A percentile compares a stretch with the other conserved stretches of the same genome.
These are phyloP conservation scores for Actinernus sp. DNA, from an alignment of 92 coral and sea anemone species.

Conservation along the genomic window DNA sequence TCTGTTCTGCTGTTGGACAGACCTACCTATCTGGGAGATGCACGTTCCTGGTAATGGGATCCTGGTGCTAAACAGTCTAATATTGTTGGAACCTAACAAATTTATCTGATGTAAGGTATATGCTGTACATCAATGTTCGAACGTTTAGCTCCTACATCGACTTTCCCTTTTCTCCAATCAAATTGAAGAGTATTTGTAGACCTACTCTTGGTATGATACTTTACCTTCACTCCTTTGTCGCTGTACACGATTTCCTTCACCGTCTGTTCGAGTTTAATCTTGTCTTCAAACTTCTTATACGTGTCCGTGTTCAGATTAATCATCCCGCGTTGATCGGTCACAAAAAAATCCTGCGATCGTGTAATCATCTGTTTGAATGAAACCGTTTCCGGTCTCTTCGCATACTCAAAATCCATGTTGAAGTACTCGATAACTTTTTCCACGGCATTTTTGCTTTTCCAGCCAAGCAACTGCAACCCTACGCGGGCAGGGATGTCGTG, in stretches of 20 bases:
- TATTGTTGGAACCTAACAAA: too few species aligned
- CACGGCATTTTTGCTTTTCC: conserved; percentile 45
- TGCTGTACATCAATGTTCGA: too few species aligned
- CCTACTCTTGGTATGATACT: neutral
- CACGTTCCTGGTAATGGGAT: too few species aligned
- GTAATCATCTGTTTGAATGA: conserved; percentile 14
- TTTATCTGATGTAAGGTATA: too few species aligned
- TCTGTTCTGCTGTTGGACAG: too few species aligned
- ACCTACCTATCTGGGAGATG: too few species aligned
- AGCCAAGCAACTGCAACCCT: conserved; percentile 45
- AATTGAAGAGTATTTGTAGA: neutral
- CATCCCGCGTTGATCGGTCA: conserved; percentile 49
- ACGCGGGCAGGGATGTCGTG: conserved; percentile 34
- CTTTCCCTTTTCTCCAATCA: too few species aligned
- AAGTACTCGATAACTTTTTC: conserved; percentile 44
- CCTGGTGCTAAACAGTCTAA: too few species aligned
- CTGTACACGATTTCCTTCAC: conserved; percentile 47
- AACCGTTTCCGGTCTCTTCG: conserved; percentile 22
- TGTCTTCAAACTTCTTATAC: conserved; percentile 41
- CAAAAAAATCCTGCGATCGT: conserved; percentile 30
- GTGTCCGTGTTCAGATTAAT: conserved; percentile 32
- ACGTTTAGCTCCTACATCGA: too few species aligned
- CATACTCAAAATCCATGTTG: conserved; percentile 52
- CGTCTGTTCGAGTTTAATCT: conserved; percentile 31
- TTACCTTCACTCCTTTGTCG: conserved; percentile 42